Evolutionary conservation across 2,113 vertebrate species (phyloP), one percentile per base, ranked within the genome.

Genomic region (Murina feae): DNA sequence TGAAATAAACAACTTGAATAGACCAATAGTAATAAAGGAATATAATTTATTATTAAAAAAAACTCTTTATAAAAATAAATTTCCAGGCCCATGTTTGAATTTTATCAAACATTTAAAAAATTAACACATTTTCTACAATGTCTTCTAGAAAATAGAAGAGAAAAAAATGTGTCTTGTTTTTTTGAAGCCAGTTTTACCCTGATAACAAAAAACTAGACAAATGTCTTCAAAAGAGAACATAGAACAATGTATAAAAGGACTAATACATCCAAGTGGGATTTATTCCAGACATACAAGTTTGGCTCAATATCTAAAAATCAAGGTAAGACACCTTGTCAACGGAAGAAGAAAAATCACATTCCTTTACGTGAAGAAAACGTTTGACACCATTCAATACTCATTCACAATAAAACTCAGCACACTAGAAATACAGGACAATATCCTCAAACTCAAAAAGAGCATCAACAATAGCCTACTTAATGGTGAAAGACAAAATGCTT

Each of bases 111-210:
- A 78, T 72, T 95, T 6, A 58, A 65, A 93, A 35, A 66, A 72
- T 14, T 35, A 90, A 66, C 37, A 90, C 16, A 55, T 89, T 89
- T 89, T 72, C 30, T 6, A 60, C n/a, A 44, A 28, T 49, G 1
- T 90, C n/a, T 87, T 75, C 35, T 58, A 79, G 47, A 66, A 95
- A 93, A 79, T 16, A 71, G 60, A 53, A 92, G 75, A 81, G 21
- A 39, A 86, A 13, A 25, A 30, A 78, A 47, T 28, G 76, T 65
- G 37, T 51, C 9, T 84, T 32, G 44, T 79, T 90, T 78, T 78
- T 74, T 72, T 58, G 47, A 63, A 25, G 17, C 6, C 4, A n/a
- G 11, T 63, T 53, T 86, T 82, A 75, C 8, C 39, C 16, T n/a
- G 35, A 68, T 49, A 42, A 28, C 8, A 71, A 55, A 86, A 88